Evolutionary conservation across 2,888 invertebrate genomes (phyloP).

Genomic region (Epinotia demarniana): DNA sequence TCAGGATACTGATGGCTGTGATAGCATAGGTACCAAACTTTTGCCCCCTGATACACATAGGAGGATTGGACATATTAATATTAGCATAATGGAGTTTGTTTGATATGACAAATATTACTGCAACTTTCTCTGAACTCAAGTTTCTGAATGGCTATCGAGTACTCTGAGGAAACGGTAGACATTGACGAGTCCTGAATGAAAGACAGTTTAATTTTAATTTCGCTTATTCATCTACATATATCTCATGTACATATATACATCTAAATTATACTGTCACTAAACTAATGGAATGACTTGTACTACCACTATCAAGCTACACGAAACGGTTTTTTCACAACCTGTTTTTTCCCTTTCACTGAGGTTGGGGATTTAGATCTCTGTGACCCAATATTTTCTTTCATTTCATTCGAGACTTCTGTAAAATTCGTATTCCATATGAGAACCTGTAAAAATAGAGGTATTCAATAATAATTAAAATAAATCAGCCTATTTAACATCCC

Average conservation of each 20-base stretch:
- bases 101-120: slow-evolving; percentile 55
- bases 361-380: slow-evolving; percentile 60
- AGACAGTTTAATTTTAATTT: slow-evolving; percentile 47
- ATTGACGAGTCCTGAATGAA: slow-evolving; percentile 65
- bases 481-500: no score
- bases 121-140: slow-evolving; percentile 72
- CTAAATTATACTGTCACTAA: slow-evolving; percentile 44
- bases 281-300: slow-evolving; percentile 35
- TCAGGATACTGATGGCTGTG: slow-evolving; percentile 75
- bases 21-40: slow-evolving; percentile 77
- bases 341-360: slow-evolving; percentile 59
- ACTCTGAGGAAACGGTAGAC: slow-evolving; percentile 62
- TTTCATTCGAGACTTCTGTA: slow-evolving; percentile 66
- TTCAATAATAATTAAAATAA: no score
- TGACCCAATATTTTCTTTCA: slow-evolving; percentile 69
- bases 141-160: slow-evolving; percentile 69
- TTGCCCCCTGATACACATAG: slow-evolving; percentile 71
- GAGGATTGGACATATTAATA: slow-evolving; percentile 62
- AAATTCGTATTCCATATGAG: slow-evolving; percentile 84
- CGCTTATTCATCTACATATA: slow-evolving; percentile 5
- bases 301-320: slow-evolving; percentile 36
- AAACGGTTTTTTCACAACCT: slow-evolving; percentile 68
- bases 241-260: slow-evolving; percentile 45
- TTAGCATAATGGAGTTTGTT: slow-evolving; percentile 60
- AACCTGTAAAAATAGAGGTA: slow-evolving; percentile 62